Base-by-base conservation (phyloP, 2,113 vertebrate species). In the Brachyhypopomus gauderio region DNA sequence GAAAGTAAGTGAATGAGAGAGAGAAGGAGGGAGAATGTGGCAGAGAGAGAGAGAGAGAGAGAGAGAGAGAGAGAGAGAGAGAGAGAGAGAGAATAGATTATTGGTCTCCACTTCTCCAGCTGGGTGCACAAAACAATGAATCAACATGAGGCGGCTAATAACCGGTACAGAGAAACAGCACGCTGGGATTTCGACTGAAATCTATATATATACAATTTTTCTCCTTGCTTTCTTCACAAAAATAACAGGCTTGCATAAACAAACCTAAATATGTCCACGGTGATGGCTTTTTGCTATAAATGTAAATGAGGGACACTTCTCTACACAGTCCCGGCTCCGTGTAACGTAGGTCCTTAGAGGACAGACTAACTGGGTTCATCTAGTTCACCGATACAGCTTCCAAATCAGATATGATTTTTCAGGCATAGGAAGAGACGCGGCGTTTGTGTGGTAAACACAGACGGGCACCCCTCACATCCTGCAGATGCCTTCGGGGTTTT, bases 71-170 rank as follows among this genome's bases (percentile, higher is more conserved):
- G 55, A 25, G 19, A 19, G 38, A 34, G 27, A 22, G 66, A 52
- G 5, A 67, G 52, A 27, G 45, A 75, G 63, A 36, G 55, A 64
- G 56, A 84, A 70, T 25, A 82, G 45, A 81, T 69, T 74, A 73
- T 69, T 71, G 36, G 14, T 73, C 34, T 17, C 63, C 72, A 66
- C 64, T 85, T 75, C 71, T 78, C 79, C 76, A 85, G 75, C 80
- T 82, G 84, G 64, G 64, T 85, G 63, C 77, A 60, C 71, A 17
- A 30, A 82, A 81, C 80, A 82, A 75, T 82, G 77, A 83, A 64
- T 79, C 72, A 79, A 70, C 30, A 58, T 5, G 20, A 69, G 71
- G 52, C 17, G 60, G 45, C 48, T 59, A 63, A 85, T 75, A 77
- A n/a, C 58, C 82, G 74, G 52, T 52, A n/a, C 12, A 74, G 36